A percentile compares a stretch with the other conserved stretches of the same genome.
Evolutionary conservation across 2,797 vertebrate species (phyloP).

Genomic region (Hoplostethus atlanticus): DNA sequence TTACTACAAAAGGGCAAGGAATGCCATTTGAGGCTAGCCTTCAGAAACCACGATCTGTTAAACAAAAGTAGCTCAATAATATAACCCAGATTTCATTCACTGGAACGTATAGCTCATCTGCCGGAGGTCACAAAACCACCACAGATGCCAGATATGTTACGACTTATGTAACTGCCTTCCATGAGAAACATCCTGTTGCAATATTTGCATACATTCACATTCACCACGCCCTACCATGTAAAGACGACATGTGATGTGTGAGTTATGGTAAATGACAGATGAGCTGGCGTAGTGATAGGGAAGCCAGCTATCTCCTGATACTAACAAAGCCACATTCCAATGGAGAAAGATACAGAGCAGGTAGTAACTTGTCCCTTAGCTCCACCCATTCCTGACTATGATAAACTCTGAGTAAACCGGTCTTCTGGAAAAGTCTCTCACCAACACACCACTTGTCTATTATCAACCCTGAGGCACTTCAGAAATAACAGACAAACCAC

Average conservation of each 20-base stretch:
- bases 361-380: conserved; percentile 53
- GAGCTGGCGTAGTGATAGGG: background rate
- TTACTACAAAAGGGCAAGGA: conserved; percentile 33
- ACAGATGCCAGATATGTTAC: background rate
- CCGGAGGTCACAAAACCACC: background rate
- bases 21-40: conserved; percentile 30
- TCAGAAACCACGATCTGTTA: conserved; percentile 11
- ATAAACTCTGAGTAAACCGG: conserved; percentile 27
- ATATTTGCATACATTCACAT: background rate
- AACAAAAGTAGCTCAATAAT: conserved; percentile 17
- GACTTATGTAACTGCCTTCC: background rate
- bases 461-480: background rate
- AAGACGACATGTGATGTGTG: background rate
- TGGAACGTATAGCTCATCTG: background rate
- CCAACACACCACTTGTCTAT: background rate
- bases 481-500: too few species aligned
- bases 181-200: background rate
- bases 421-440: conserved; percentile 8
- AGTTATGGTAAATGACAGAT: background rate
- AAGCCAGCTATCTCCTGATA: conserved; percentile 8
- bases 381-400: conserved; percentile 28
- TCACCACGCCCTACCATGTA: background rate
- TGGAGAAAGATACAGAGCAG: conserved; percentile 42
- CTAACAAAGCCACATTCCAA: conserved; percentile 44
- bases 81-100: background rate